Evolutionary conservation across 1,140 invertebrate species (phyloP).

Genomic region (Heliconius hermathena): DNA sequence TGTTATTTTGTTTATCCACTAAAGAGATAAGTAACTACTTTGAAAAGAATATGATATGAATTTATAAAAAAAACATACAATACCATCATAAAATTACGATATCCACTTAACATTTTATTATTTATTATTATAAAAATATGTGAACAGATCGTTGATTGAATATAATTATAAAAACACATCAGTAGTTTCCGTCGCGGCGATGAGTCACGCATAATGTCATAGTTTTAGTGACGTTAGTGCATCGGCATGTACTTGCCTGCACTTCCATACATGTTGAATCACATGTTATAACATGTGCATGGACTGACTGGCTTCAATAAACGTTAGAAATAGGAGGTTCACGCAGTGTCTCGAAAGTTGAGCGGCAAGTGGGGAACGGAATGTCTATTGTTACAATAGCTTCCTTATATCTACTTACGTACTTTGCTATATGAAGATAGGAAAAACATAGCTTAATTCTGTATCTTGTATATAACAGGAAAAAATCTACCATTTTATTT

Average conservation of each 20-base stretch:
- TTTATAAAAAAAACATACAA: background rate
- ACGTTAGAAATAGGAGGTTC: background rate
- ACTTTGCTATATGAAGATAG: too few relatives aligned
- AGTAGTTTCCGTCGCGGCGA: constrained; percentile 21
- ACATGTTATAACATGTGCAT: background rate
- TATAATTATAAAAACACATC: constrained; percentile 8
- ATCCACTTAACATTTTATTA: background rate
- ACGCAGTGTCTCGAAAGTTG: background rate
- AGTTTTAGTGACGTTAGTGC: constrained; percentile 4
- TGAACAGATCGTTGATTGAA: constrained; percentile 14
- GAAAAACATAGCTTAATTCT: too few relatives aligned
- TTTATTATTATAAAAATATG: background rate
- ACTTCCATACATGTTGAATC: background rate
- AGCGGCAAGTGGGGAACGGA: too few relatives aligned
- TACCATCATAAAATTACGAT: background rate
- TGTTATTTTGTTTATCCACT: too few relatives aligned
- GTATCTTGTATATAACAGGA: too few relatives aligned
- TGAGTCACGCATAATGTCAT: constrained; percentile 18
- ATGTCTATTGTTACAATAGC: too few relatives aligned
- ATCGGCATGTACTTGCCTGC: constrained; percentile 14
- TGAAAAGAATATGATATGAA: too few relatives aligned
- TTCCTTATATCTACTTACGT: too few relatives aligned
- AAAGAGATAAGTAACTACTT: too few relatives aligned
- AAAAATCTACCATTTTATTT: too few relatives aligned
- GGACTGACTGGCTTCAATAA: background rate